Base-by-base conservation (phyloP, 1,140 invertebrate species). In the Yoshiicerus persimilis region DNA sequence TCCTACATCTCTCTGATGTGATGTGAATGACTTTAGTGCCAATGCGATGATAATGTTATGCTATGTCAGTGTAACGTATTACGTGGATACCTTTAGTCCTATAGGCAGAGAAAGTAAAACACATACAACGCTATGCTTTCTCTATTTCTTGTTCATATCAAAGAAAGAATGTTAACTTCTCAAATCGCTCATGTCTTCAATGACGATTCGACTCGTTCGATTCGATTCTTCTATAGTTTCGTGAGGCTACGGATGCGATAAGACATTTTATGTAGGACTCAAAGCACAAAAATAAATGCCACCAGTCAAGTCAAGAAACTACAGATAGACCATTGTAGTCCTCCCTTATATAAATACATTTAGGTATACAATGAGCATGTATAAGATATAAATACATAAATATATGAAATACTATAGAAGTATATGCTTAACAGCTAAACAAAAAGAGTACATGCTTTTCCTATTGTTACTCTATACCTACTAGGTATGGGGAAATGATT, bases 1-100 rank as follows among this genome's bases (percentile, higher is more conserved):
- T 38, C 75, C 34, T 56, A 56, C 47, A 56, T 56, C 47, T 38
- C 32, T 80, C 75, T 38, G n/a, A 80, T 36, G 32, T 47, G 41
- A 47, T 47, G 30, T 80, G 75, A 80, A 80, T 32, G 75, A 36
- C 34, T 80, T 77, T 80, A 36, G 75, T 80, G 66, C 66, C 75
- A 38, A 80, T 80, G 75, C 75, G 23, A 80, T 80, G 75, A 80
- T 80, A 80, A 80, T 38, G 75, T 80, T 80, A 30, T 70, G 30
- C 30, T 13, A 30, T 30, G 25, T 30, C 27, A 13, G 27, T 2
- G 66, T 4, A 32, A 70, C 66, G 30, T 70, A 70, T 56, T 30
- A 70, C 41, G 20, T 47, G 30, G 6, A 27, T 70, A 70, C 66
- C 30, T 70, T 13, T 25, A 70, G 25, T 30, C 25, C 25, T 30